These are phyloP conservation scores for Lepus americanus DNA, from an alignment of 2,113 vertebrate species.

Conservation along the genomic window DNA sequence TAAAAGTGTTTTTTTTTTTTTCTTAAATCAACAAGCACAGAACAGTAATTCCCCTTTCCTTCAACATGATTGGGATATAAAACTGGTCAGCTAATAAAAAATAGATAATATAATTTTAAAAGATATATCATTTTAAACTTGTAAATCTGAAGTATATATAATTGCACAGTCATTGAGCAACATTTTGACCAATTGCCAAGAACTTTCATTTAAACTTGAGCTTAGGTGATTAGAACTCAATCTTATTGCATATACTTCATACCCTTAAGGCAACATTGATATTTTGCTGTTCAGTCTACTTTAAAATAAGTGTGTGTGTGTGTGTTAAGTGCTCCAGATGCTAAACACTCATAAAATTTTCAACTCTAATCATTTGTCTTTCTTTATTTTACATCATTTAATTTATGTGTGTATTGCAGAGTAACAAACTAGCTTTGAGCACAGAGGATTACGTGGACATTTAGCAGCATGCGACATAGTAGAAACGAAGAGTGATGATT, in stretches of 20 bases:
- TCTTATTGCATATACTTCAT: neutral
- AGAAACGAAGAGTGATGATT: neutral
- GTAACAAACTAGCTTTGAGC: neutral
- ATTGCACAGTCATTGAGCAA: neutral
- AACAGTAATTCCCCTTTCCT: neutral
- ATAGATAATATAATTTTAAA: neutral
- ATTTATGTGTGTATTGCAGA: neutral
- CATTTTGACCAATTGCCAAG: neutral
- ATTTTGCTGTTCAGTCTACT: neutral
- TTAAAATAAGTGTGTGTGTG: neutral
- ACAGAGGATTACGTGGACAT: neutral
- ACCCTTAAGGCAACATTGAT: neutral
- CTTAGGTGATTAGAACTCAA: neutral
- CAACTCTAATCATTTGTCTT: neutral
- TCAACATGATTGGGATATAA: neutral
- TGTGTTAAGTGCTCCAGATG: neutral
- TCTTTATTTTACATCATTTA: neutral
- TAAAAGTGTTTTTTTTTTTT: too few species aligned
- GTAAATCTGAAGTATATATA: neutral
- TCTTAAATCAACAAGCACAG: neutral
- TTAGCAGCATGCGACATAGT: neutral
- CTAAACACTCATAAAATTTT: neutral
- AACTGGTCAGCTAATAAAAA: neutral
- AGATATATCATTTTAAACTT: neutral
- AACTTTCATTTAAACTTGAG: neutral